phyloP scores from a whole-genome alignment of 64 coral and sea anemone species.

The Montipora cactus region DNA sequence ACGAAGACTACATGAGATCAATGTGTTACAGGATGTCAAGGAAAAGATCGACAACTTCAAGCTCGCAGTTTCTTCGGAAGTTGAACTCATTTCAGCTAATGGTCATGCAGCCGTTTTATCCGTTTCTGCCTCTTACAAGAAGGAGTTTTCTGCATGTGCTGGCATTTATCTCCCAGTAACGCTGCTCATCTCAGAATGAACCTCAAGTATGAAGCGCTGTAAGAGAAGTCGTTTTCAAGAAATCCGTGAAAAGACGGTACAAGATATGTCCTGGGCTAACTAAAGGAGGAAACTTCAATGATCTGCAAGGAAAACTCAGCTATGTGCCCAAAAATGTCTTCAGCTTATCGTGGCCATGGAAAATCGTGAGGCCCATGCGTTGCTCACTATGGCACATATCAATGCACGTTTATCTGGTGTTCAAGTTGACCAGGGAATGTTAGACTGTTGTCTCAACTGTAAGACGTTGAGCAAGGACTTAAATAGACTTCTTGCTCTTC shows the following conservation, averaged over 20 bases:
- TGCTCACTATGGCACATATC: conserved; percentile 3
- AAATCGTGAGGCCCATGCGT: not conserved
- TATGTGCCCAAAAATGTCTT: no score
- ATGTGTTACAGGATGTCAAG: not conserved
- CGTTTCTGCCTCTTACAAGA: conserved; percentile 3
- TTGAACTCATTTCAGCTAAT: not conserved
- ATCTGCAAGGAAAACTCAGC: no score
- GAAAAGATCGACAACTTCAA: not conserved
- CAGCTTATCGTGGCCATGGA: not conserved
- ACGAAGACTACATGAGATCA: not conserved
- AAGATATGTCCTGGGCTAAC: not conserved
- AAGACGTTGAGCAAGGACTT: not conserved
- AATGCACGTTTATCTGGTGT: not conserved
- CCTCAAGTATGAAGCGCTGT: conserved; percentile 3
- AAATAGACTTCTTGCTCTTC: not conserved
- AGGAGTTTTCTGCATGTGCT: conserved; percentile 9
- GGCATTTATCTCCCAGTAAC: conserved; percentile 22
- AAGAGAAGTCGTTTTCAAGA: conserved; percentile 27
- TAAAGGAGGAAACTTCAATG: no score
- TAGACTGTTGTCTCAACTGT: conserved; percentile 23
- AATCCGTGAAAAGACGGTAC: conserved; percentile 5
- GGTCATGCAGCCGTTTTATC: conserved; percentile 28
- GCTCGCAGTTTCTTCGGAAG: not conserved
- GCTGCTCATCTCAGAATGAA: conserved; percentile 9
- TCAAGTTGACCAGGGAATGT: not conserved